Base-by-base conservation (phyloP, 2,888 invertebrate species). In the Meganola albula region DNA sequence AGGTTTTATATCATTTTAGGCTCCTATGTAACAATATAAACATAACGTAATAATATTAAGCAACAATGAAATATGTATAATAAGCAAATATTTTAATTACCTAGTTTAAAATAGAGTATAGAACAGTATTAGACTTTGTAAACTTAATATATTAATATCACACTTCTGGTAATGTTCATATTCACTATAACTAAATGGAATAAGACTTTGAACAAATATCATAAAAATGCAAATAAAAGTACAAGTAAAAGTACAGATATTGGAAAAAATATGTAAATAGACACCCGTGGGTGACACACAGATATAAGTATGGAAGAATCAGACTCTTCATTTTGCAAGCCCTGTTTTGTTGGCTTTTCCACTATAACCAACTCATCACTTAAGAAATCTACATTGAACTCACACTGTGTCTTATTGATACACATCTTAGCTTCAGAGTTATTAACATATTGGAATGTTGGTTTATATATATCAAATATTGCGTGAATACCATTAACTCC, bases 381-480 rank as follows among this genome's bases (percentile, higher is more conserved):
- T 44, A 92, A 86, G 59, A 94, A 90, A 8, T 85, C 78, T 30
- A 95, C 87, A 13, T 90, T 82, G 71, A 95, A 94, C 25, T 88
- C 89, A 72, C 95, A 95, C 59, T 91, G 88, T 0, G 93, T 94
- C 59, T 88, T 86, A 75, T 95, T 95, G 5, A 93, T 74, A 72
- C 95, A 95, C 27, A 88, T 88, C 56, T 90, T 89, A 3, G 90
- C 88, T 48, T 88, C 83, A 1, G 89, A 86, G 51, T 90, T 88
- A 64, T 92, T 92, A 21, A 91, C 88, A 68, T 92, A 93, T 60
- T 92, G 91, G 76, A 93, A 93, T 47, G 93, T 93, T 8, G 94
- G 94, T 58, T 95, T 95, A 58, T 91, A 91, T 60, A 95, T 93
- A 76, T 95, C 93, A 66, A 95, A 94, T 42, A 93, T 88, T 4